These are phyloP conservation scores for Drosophila demipolita DNA, from an alignment of 2,888 invertebrate genomes.

Conservation along the genomic window DNA sequence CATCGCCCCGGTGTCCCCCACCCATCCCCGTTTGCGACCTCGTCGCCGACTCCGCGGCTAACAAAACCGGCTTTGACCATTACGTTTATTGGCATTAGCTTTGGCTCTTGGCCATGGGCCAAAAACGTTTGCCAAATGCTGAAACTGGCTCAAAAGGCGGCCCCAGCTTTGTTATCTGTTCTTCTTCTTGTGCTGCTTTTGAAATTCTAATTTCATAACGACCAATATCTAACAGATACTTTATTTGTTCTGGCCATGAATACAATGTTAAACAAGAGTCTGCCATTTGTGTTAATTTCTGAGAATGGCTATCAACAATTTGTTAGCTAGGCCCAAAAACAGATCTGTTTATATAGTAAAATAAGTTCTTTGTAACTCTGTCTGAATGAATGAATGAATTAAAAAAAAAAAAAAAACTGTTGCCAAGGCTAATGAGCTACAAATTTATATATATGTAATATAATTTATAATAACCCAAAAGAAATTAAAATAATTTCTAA, in stretches of 20 bases:
- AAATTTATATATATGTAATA: not conserved
- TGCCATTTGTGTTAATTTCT: not conserved
- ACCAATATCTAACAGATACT: slow-evolving; percentile 44
- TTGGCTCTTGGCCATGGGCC: slow-evolving; percentile 66
- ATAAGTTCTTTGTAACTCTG: not conserved
- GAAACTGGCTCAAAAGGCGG: slow-evolving; percentile 36
- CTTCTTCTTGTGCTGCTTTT: not conserved
- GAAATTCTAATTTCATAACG: slow-evolving; percentile 54
- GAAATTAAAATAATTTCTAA: not conserved
- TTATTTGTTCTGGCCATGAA: slow-evolving; percentile 12
- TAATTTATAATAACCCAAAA: not conserved
- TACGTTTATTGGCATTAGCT: slow-evolving; percentile 39
- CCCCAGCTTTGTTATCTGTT: slow-evolving; percentile 24
- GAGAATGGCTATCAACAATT: not conserved
- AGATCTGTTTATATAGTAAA: not conserved
- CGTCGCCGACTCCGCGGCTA: slow-evolving; percentile 3
- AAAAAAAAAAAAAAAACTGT: not conserved
- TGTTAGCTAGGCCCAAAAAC: not conserved
- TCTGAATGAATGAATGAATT: not conserved
- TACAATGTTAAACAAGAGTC: slow-evolving; percentile 11
- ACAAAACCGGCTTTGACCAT: slow-evolving; percentile 57
- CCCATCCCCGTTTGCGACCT: not conserved
- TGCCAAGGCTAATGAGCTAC: too few species aligned
- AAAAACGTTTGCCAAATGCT: slow-evolving; percentile 47
- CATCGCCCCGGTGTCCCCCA: slow-evolving; percentile 24